Base-by-base conservation (phyloP, 92 coral and sea anemone species). In the Heteractis magnifica region DNA sequence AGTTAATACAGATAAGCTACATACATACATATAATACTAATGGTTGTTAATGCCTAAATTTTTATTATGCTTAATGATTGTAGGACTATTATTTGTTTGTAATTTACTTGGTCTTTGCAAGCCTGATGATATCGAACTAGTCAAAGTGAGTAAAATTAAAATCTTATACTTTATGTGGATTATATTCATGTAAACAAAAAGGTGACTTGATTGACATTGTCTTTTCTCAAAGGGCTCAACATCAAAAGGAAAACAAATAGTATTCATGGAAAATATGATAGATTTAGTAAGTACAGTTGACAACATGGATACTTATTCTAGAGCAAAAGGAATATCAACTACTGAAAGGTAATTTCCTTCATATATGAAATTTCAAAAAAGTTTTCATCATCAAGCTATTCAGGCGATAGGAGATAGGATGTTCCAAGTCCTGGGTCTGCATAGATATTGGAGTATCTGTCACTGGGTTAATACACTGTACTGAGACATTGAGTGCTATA, bases 51-150 rank as follows among this genome's bases (percentile, higher is more conserved):
- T 34, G 3, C 44, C 44, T 34, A 34, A 34, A 49, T n/a, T 64
- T 68, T 52, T 0, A 77, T 6, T 76, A 49, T 49, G 8, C 0
- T 26, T 62, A 62, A 62, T 23, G 21, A 62, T 78, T 79, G 14
- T 77, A 96, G 99, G 86, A 84, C 84, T 96, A 19, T 92, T 96
- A 79, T 96, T 96, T 90, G 91, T 92, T 60, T 79, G 93, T 51
- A 94, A 89, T 85, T 87, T 96, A n/a, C 85, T 96, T 70, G 97
- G 99, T 48, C 91, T 96, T 26, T 96, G 99, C 77, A 90, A 77
- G 68, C 87, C 88, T 84, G 98, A 96, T 85, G 99, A 96, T 79
- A 95, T 96, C 86, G 99, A 92, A 48, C 93, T 96, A 56, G 87
- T 96, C 72, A 95, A 91, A 91, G 98, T 95, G 90, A 77, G 51